Conservation (phyloP, 2,888 invertebrate genomes). For the Blastobasis adustella region DNA sequence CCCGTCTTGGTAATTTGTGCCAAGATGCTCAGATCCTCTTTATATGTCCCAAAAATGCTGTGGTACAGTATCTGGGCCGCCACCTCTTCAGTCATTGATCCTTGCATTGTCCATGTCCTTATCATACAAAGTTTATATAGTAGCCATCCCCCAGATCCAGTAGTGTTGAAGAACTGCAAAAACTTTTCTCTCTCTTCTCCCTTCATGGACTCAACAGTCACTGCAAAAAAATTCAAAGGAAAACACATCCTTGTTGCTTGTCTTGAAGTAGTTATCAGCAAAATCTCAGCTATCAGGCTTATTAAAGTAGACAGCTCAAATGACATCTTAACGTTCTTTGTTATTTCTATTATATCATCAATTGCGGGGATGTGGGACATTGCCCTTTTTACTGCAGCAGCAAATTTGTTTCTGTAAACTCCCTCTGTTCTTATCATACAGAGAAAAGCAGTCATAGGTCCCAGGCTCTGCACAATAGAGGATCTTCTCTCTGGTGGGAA, state of each 20-base stretch:
- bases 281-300: conserved; percentile 17
- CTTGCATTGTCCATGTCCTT: not conserved
- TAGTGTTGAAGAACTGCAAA: conserved; percentile 15
- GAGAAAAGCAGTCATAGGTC: conserved; percentile 22
- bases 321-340: conserved; percentile 10
- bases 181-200: conserved; percentile 1
- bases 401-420: conserved; percentile 17
- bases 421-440: conserved; percentile 20
- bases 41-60: conserved; percentile 3
- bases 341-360: conserved; percentile 15
- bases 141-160: conserved; percentile 18
- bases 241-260: conserved; percentile 23
- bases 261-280: conserved; percentile 18
- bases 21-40: conserved; percentile 3
- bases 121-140: conserved; percentile 10
- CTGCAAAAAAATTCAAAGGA: conserved; percentile 16
- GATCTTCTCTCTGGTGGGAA: conserved; percentile 22
- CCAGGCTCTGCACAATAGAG: conserved; percentile 17
- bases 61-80: conserved; percentile 2
- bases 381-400: conserved; percentile 20
- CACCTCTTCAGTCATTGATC: not conserved
- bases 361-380: conserved; percentile 21
- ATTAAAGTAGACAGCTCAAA: conserved; percentile 13
- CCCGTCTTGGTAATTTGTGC: not conserved
- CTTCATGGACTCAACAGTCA: too few species aligned